Evolutionary conservation across 2,113 vertebrate genomes (phyloP).

Genomic region (Globicephala melas): DNA sequence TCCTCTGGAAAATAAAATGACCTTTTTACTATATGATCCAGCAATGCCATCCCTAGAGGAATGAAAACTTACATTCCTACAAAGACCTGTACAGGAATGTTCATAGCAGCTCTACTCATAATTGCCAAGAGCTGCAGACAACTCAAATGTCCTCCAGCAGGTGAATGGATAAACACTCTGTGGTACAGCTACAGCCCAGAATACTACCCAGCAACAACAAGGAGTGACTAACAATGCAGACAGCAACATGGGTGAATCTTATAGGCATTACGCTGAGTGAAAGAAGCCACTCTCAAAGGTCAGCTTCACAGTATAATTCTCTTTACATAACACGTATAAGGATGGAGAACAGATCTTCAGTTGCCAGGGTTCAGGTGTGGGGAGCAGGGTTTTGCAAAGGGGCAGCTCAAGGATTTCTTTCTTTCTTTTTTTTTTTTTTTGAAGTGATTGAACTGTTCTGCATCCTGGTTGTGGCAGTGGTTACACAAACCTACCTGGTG

Average conservation of each 20-base stretch:
- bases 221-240: neutral
- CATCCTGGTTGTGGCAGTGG: neutral
- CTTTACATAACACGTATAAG: neutral
- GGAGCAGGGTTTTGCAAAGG: constrained; percentile 13
- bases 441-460: neutral
- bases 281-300: constrained; percentile 18
- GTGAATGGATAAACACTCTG: neutral
- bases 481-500: neutral
- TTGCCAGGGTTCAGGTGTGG: neutral
- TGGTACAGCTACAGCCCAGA: neutral
- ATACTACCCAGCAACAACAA: neutral
- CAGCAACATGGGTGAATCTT: neutral
- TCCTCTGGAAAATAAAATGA: constrained; percentile 13
- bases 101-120: neutral
- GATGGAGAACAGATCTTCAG: neutral
- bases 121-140: constrained; percentile 5
- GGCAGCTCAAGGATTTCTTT: neutral
- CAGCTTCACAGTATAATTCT: neutral
- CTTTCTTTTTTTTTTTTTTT: neutral
- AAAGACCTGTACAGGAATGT: neutral
- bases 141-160: neutral
- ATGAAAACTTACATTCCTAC: constrained; percentile 32
- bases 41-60: neutral
- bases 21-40: neutral
- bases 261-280: neutral